Evolutionary conservation across 2,797 vertebrate genomes (phyloP).

Genomic region (Poeciliopsis gracilis): DNA sequence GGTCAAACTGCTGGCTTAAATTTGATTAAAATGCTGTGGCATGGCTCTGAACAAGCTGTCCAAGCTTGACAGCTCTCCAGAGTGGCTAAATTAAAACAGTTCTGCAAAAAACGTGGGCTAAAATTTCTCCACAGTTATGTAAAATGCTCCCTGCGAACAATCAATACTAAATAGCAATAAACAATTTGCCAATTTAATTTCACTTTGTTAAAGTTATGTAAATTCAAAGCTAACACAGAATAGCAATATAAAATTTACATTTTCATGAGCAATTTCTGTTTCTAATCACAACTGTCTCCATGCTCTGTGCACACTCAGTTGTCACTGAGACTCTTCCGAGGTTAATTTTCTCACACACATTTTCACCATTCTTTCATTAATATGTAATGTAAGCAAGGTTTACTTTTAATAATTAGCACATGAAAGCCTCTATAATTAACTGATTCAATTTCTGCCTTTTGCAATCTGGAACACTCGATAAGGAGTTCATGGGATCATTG

Average conservation of each 20-base stretch:
- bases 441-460: constrained; percentile 9
- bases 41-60: neutral
- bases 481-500: constrained; percentile 6
- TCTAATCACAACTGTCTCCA: neutral
- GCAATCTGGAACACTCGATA: neutral
- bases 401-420: neutral
- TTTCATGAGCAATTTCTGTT: neutral
- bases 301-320: neutral
- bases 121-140: neutral
- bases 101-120: neutral
- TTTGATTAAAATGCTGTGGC: neutral
- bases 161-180: neutral
- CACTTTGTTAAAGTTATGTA: neutral
- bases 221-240: neutral
- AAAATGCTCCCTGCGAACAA: neutral
- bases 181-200: neutral
- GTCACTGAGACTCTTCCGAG: neutral
- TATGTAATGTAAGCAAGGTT: neutral
- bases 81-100: neutral
- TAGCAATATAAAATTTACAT: neutral
- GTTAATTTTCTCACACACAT: neutral
- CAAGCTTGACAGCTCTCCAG: neutral
- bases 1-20: neutral
- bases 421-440: neutral
- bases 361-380: neutral